phyloP scores from a whole-genome alignment of 1,140 invertebrate species.

The Magallana gigas region DNA sequence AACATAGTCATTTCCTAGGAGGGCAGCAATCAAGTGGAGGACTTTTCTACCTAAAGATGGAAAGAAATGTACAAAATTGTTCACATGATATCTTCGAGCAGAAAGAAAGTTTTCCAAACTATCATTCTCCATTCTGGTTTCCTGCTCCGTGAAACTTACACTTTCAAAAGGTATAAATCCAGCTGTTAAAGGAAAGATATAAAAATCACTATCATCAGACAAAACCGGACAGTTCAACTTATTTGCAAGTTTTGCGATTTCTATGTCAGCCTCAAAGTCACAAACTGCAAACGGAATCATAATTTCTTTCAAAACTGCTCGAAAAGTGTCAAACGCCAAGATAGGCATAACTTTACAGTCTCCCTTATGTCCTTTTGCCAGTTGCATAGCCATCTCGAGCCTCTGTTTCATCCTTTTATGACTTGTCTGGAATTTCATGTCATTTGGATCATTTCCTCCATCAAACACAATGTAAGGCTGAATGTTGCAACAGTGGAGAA shows the following conservation, averaged over 20 bases:
- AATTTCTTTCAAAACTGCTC: conserved; percentile 84
- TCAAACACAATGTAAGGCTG: conserved; percentile 90
- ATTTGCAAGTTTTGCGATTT: conserved; percentile 88
- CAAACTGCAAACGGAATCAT: conserved; percentile 85
- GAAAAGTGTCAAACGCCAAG: conserved; percentile 86
- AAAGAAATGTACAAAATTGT: conserved; percentile 85
- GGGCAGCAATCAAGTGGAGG: conserved; percentile 88
- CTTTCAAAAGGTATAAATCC: conserved; percentile 89
- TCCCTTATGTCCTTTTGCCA: conserved; percentile 65
- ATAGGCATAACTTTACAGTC: conserved; percentile 72
- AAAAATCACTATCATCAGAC: conserved; percentile 95
- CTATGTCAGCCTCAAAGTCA: conserved; percentile 92
- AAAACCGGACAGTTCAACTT: conserved; percentile 89
- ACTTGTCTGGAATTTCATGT: conserved; percentile 87
- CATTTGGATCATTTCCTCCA: conserved; percentile 86
- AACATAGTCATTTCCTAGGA: conserved; percentile 94
- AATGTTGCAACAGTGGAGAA: conserved; percentile 86
- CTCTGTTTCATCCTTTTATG: conserved; percentile 84
- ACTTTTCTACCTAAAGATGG: conserved; percentile 84
- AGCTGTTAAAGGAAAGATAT: conserved; percentile 86
- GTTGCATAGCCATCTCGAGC: conserved; percentile 79
- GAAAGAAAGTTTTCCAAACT: conserved; percentile 76
- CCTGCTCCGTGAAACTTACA: conserved; percentile 79
- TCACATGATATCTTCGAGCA: conserved; percentile 87
- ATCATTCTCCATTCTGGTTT: conserved; percentile 53